Conservation (phyloP, 2,888 invertebrate species). For the Andrena trimmerana region DNA sequence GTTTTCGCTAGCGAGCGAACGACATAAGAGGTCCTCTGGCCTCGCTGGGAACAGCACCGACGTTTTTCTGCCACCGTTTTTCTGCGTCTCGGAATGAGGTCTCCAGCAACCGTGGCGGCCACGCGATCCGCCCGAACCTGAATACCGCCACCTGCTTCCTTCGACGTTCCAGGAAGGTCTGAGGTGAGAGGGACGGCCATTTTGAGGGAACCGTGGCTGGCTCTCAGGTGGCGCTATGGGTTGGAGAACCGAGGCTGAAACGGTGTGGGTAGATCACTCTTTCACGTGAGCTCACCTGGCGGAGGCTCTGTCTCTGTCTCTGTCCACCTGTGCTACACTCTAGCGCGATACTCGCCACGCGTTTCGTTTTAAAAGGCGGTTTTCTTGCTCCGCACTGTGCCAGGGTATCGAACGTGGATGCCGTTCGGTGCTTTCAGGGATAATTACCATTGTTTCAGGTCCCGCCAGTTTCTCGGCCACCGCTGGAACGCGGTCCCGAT, state of each 20-base stretch:
- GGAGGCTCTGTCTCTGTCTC: constrained; percentile 37
- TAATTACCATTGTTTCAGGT: constrained; percentile 16
- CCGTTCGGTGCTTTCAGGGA: neutral
- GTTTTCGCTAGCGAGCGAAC: neutral
- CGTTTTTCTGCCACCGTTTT: constrained; percentile 59
- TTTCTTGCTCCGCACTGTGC: too few relatives aligned
- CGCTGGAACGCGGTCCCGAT: constrained; percentile 41
- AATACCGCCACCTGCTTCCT: constrained; percentile 74
- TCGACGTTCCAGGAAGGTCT: constrained; percentile 76
- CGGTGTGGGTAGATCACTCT: constrained; percentile 63
- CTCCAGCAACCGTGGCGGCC: constrained; percentile 58
- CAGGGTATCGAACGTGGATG: neutral
- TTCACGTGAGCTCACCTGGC: constrained; percentile 62
- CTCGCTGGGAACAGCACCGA: constrained; percentile 22
- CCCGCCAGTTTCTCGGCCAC: constrained; percentile 16
- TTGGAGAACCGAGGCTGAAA: constrained; percentile 63
- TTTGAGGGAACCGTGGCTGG: constrained; percentile 69
- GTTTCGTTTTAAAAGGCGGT: too few relatives aligned
- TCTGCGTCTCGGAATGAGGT: constrained; percentile 66
- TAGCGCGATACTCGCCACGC: neutral
- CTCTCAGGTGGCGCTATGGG: constrained; percentile 72
- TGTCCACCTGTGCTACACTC: constrained; percentile 39
- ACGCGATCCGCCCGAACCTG: constrained; percentile 64
- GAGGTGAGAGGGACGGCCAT: constrained; percentile 76
- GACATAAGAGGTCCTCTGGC: neutral